A percentile compares a stretch with the other conserved stretches of the same genome.
Conservation (phyloP, 1,140 invertebrate species). For the Saccostrea glomerata region DNA sequence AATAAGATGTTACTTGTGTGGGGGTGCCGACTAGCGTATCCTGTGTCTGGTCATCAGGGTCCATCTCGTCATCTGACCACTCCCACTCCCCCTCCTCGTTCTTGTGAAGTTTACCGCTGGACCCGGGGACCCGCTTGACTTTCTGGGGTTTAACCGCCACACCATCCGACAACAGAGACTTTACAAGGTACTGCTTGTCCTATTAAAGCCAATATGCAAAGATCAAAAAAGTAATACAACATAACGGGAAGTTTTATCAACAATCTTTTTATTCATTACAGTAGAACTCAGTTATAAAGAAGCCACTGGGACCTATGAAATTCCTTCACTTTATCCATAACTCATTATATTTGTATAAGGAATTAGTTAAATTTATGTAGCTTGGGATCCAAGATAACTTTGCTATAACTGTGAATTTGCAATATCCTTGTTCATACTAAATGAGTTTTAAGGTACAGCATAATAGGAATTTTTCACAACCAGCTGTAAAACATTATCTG, state of each 20-base stretch:
- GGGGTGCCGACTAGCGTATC: conserved; percentile 47
- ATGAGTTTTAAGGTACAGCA: no score
- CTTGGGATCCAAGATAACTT: no score
- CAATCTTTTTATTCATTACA: no score
- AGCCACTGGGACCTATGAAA: no score
- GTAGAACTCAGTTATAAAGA: no score
- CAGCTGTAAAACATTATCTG: no score
- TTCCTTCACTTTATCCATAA: no score
- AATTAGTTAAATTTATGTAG: no score
- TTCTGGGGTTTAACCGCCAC: conserved; percentile 89
- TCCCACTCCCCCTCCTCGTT: conserved; percentile 98
- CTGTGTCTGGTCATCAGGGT: conserved; percentile 79
- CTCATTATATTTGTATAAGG: no score
- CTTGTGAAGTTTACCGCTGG: conserved; percentile 93
- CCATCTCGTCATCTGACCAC: conserved; percentile 94
- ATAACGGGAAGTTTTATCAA: background rate
- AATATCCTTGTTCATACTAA: no score
- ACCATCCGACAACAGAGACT: conserved; percentile 91
- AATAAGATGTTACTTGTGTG: background rate
- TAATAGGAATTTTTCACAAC: no score
- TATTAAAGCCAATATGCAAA: conserved; percentile 59
- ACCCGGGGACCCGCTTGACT: conserved; percentile 88
- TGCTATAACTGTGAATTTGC: no score
- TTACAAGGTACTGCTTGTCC: conserved; percentile 95
- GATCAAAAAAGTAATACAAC: background rate